Evolutionary conservation across 2,113 vertebrate species (phyloP).

Genomic region (Accipiter virgatus): DNA sequence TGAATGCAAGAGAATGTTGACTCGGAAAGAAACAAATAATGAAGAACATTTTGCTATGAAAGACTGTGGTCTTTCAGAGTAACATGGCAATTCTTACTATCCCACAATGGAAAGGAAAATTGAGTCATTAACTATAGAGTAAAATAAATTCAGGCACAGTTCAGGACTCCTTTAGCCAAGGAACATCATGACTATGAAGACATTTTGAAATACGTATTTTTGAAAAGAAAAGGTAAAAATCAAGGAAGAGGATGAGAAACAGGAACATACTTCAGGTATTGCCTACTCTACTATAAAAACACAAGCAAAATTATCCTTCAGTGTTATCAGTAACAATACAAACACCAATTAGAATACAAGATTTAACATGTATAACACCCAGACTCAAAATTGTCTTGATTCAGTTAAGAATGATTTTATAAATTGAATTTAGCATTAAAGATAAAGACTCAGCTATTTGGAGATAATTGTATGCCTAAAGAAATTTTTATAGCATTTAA

Average conservation of each 20-base stretch:
- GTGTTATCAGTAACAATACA: neutral
- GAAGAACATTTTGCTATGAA: neutral
- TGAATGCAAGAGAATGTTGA: neutral
- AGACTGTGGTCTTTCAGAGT: neutral
- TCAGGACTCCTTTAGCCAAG: neutral
- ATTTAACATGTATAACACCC: neutral
- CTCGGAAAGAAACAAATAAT: constrained; percentile 9
- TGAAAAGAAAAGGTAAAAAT: neutral
- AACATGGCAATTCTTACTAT: neutral
- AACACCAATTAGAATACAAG: neutral
- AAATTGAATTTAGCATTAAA: neutral
- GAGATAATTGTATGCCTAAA: neutral
- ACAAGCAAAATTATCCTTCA: neutral
- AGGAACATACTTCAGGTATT: neutral
- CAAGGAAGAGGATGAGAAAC: neutral
- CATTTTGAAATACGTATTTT: neutral
- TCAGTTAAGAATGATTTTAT: neutral
- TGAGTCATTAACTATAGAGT: neutral
- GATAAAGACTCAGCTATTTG: neutral
- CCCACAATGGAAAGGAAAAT: constrained; percentile 1
- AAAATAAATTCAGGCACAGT: neutral
- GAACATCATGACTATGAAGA: neutral
- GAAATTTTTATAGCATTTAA: neutral
- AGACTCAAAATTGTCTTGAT: neutral
- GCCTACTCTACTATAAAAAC: neutral